Percentiles rank a stretch among this genome's conserved stretches.
Evolutionary conservation across 2,888 invertebrate genomes (phyloP).

Genomic region (Shargacucullia verbasci): DNA sequence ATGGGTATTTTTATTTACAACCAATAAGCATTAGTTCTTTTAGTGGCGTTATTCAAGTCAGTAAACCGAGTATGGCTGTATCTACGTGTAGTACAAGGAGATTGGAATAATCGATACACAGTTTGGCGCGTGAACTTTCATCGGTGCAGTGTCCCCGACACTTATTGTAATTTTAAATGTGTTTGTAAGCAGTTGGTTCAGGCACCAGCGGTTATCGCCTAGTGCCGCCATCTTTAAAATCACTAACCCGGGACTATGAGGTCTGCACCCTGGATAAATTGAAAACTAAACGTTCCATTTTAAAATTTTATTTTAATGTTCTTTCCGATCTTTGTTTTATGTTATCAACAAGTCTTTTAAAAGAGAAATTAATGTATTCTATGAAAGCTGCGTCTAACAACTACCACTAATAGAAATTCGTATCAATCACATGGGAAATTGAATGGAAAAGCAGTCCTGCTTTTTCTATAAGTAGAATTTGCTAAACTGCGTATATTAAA

Average conservation of each 20-base stretch:
- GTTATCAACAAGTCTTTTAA: background rate
- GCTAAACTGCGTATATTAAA: no score
- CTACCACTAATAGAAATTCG: no score
- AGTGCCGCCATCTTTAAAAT: constrained; percentile 60
- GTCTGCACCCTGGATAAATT: constrained; percentile 40
- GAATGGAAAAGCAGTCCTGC: no score
- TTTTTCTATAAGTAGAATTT: no score
- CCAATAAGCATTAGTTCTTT: constrained; percentile 35
- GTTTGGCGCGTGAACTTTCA: constrained; percentile 81
- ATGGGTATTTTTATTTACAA: constrained; percentile 54
- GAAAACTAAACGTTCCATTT: constrained; percentile 34
- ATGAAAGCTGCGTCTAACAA: no score
- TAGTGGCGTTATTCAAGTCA: constrained; percentile 46
- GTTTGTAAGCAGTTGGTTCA: constrained; percentile 69
- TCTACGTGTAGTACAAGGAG: constrained; percentile 61
- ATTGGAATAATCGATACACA: constrained; percentile 78
- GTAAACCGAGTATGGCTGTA: constrained; percentile 45
- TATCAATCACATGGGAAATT: no score
- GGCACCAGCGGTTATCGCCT: constrained; percentile 58
- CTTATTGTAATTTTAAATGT: constrained; percentile 87
- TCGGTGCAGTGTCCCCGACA: constrained; percentile 74
- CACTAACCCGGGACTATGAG: constrained; percentile 42
- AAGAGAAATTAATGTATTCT: no score
- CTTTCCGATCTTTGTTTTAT: constrained; percentile 7
- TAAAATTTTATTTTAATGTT: constrained; percentile 17